Evolutionary conservation across 2,113 vertebrate genomes (phyloP).

Genomic region (Hippocampus mohnikei): DNA sequence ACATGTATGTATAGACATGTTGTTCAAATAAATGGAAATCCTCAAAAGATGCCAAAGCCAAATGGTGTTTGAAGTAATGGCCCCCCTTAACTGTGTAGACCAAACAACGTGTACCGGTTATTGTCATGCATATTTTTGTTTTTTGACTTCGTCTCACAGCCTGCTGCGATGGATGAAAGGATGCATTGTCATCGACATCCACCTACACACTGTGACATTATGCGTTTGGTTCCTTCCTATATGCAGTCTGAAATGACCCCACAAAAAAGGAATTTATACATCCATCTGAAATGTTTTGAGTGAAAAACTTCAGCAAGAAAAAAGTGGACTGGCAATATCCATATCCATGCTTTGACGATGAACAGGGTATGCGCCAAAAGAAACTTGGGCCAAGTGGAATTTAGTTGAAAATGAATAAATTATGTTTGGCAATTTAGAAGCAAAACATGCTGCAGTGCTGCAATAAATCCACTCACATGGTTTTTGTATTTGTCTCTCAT

Average conservation of each 20-base stretch:
- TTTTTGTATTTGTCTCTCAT: not conserved
- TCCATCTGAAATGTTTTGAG: conserved; percentile 9
- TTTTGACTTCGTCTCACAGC: conserved; percentile 11
- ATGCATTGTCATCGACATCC: conserved; percentile 42
- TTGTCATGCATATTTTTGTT: conserved; percentile 48
- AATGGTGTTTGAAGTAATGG: conserved; percentile 25
- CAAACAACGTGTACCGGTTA: conserved; percentile 37
- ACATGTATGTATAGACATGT: not conserved
- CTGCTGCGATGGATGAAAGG: conserved; percentile 28
- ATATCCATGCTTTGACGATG: conserved; percentile 23
- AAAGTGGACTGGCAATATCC: not conserved
- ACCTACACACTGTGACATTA: conserved; percentile 23
- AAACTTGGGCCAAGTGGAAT: conserved; percentile 15
- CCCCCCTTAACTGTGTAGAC: conserved; percentile 21
- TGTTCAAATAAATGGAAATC: conserved; percentile 17
- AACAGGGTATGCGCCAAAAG: conserved; percentile 10
- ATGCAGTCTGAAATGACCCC: conserved; percentile 1
- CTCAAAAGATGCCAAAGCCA: not conserved
- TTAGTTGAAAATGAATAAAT: not conserved
- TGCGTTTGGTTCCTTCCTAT: conserved; percentile 19
- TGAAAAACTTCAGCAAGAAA: conserved; percentile 16
- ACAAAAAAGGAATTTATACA: conserved; percentile 13
- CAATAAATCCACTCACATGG: not conserved
- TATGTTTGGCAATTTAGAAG: not conserved
- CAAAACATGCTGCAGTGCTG: not conserved